phyloP scores from a whole-genome alignment of 2,797 vertebrate species.

The Chelon labrosus region DNA sequence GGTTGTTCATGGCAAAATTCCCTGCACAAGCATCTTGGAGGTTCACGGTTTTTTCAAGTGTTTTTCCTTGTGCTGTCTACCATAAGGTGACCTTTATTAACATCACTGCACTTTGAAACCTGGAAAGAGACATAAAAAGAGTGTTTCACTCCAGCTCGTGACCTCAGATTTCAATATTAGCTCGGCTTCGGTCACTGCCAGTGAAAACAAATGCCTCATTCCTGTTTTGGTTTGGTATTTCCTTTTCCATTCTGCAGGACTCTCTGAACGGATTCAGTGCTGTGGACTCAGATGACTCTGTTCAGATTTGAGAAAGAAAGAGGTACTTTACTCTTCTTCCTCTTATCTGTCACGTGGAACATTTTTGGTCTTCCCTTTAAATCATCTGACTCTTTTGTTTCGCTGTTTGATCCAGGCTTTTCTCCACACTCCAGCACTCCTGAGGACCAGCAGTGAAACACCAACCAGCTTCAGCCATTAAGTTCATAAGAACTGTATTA shows the following conservation, averaged over 20 bases:
- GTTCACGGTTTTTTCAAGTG: constrained; percentile 1
- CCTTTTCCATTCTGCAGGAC: constrained; percentile 61
- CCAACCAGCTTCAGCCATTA: constrained; percentile 19
- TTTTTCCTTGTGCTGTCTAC: background rate
- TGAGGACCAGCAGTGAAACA: constrained; percentile 31
- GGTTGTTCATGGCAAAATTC: background rate
- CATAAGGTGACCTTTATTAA: constrained; percentile 19
- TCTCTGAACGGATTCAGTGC: constrained; percentile 61
- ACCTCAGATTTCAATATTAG: constrained; percentile 49
- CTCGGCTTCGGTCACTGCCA: constrained; percentile 35
- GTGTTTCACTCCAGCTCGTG: constrained; percentile 11
- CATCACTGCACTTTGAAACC: background rate
- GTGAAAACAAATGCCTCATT: constrained; percentile 54
- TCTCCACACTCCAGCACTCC: background rate
- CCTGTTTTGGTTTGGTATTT: constrained; percentile 25
- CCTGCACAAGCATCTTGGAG: background rate
- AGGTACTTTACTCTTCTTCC: constrained; percentile 23
- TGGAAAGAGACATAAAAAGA: background rate
- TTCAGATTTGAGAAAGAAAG: constrained; percentile 43
- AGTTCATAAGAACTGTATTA: constrained; percentile 11
- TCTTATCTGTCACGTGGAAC: background rate
- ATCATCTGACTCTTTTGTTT: background rate
- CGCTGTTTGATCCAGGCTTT: constrained; percentile 4
- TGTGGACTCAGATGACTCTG: constrained; percentile 48
- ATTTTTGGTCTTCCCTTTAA: background rate